These are phyloP conservation scores for Rhynchophorus ferrugineus DNA, from an alignment of 1,140 invertebrate genomes.

Conservation along the genomic window DNA sequence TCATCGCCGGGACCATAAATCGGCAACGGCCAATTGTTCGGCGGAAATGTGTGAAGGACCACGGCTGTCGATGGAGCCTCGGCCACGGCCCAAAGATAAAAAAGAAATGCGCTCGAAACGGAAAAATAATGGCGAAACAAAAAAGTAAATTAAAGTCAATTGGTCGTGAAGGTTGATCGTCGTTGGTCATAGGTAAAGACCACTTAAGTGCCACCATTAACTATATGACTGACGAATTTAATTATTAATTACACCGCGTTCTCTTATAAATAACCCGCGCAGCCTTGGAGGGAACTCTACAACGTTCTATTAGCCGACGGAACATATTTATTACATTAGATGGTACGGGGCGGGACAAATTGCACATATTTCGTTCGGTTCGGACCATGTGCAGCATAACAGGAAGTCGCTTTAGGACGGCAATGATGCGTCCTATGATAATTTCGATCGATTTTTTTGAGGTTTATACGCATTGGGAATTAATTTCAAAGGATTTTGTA, in stretches of 20 bases:
- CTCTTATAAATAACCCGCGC: neutral
- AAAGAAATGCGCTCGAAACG: neutral
- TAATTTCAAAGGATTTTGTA: too few species aligned
- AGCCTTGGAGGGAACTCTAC: neutral
- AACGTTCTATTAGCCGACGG: too few species aligned
- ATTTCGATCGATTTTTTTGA: too few species aligned
- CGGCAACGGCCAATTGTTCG: neutral
- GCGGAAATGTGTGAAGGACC: constrained; percentile 1
- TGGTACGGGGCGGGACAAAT: too few species aligned
- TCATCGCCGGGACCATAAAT: neutral
- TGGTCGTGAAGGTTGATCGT: constrained; percentile 1
- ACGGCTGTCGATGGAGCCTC: neutral
- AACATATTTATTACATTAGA: too few species aligned
- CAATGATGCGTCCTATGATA: too few species aligned
- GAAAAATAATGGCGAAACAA: neutral
- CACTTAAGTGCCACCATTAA: neutral
- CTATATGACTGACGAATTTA: neutral
- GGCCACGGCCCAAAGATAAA: neutral
- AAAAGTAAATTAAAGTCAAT: neutral
- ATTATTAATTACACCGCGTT: neutral
- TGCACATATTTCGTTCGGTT: too few species aligned
- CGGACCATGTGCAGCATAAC: too few species aligned
- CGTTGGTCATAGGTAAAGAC: constrained; percentile 6
- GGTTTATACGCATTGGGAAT: too few species aligned
- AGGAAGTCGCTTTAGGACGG: too few species aligned